Evolutionary conservation across 2,888 invertebrate genomes (phyloP).

Genomic region (Drosophila prostipennis): DNA sequence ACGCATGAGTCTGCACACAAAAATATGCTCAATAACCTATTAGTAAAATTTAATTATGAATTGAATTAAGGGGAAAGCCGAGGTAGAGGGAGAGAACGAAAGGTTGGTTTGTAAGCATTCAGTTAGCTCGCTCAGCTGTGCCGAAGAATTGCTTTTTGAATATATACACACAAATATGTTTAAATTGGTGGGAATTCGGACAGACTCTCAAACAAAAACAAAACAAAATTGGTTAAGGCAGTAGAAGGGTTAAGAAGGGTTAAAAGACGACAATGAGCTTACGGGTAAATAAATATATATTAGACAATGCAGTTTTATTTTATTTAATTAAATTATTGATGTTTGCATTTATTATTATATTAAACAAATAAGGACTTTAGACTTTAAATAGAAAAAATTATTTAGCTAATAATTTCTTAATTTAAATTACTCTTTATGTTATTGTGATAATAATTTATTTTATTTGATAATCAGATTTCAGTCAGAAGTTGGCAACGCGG

Average conservation of each 20-base stretch:
- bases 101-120: not conserved
- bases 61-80: conserved; percentile 10
- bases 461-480: not conserved
- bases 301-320: conserved; percentile 1
- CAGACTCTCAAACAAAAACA: conserved; percentile 24
- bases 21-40: conserved; percentile 48
- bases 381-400: too few relatives aligned
- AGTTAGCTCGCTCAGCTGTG: conserved; percentile 12
- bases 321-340: not conserved
- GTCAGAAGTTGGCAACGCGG: too few relatives aligned
- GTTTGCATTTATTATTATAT: not conserved
- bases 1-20: conserved; percentile 33
- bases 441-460: not conserved
- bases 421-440: too few relatives aligned
- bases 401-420: too few relatives aligned
- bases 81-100: not conserved
- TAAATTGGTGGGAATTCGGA: conserved; percentile 6
- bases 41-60: conserved; percentile 38
- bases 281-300: conserved; percentile 12
- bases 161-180: conserved; percentile 12
- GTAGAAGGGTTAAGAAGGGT: too few relatives aligned
- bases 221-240: conserved; percentile 43
- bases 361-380: too few relatives aligned
- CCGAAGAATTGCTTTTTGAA: not conserved
- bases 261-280: conserved; percentile 6